Evolutionary conservation across 2,888 invertebrate genomes (phyloP).

Genomic region (Philaethria dido): DNA sequence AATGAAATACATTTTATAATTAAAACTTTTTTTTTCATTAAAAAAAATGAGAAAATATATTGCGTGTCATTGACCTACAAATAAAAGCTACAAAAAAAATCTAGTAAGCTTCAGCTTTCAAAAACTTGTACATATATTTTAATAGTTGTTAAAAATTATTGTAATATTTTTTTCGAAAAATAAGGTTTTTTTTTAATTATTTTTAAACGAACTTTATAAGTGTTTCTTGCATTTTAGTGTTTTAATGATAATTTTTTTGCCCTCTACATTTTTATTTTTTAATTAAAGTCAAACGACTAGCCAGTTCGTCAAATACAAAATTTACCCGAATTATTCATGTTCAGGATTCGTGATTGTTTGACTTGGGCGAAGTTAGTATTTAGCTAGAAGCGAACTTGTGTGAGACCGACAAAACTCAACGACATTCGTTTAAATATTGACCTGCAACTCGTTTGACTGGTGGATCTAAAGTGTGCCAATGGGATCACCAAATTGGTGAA

Average conservation of each 20-base stretch:
- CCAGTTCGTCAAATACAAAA: background rate
- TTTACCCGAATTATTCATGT: background rate
- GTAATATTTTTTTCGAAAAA: background rate
- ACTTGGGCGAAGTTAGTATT: conserved; percentile 14
- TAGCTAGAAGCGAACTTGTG: background rate
- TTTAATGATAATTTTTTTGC: too few species aligned
- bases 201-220: too few species aligned
- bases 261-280: background rate
- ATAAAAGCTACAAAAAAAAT: conserved; percentile 14
- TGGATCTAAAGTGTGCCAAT: conserved; percentile 47
- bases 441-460: conserved; percentile 44
- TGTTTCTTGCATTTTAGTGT: too few species aligned
- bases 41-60: conserved; percentile 21
- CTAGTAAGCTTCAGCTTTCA: background rate
- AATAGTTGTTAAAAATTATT: background rate
- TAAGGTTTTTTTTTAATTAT: background rate
- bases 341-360: background rate
- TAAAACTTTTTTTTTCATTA: background rate
- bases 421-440: conserved; percentile 43
- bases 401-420: conserved; percentile 18
- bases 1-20: background rate
- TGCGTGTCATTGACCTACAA: conserved; percentile 32
- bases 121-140: background rate
- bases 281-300: background rate
- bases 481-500: conserved; percentile 49